Evolutionary conservation across 1,140 invertebrate genomes (phyloP), one percentile per base, ranked within the genome.

Genomic region (Macrosteles quadrilineatus): DNA sequence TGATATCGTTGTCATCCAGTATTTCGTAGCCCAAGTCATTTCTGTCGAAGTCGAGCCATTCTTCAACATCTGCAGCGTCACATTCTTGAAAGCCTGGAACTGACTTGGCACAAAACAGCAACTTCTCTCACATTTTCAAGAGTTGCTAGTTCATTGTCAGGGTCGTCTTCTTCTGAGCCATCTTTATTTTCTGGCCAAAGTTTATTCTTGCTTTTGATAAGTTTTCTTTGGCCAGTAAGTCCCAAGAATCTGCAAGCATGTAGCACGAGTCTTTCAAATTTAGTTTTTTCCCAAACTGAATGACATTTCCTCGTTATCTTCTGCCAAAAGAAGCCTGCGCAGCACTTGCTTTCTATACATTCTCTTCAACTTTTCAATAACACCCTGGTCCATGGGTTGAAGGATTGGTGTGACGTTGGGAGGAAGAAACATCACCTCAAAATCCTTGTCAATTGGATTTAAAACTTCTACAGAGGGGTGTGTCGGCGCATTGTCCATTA

Each of bases 401-500:
- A 55, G 6, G 6, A 29, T 6, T 21, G 3, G 23, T 12, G 25
- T 62, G 12, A 19, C 23, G 23, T 64, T 64, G 12, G 30, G 36
- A 25, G 62, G 62, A 19, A 64, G 23, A 64, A 40, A 40, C 21
- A 23, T 40, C 19, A 36, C 55, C 27, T 59, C 55, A 59, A 59
- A 19, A 71, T 76, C 73, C 45, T 75, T 73, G 67, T 77, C 74
- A 59, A 81, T 72, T 65, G 71, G 65, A 67, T 79, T 73, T 72
- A 78, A 72, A 57, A 75, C 30, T 70, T 79, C 74, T 50, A 70
- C 70, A 27, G 72, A 72, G 64, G 76, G 74, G 76, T 84, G 80
- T 32, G 78, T 77, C 31, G 80, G 73, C 57, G 78, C 80, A 73
- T 83, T 84, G 73, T 85, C 82, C 14, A 83, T 55, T 69, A 84